Base-by-base conservation (phyloP, 2,797 vertebrate species). In the Acanthis flammea region DNA sequence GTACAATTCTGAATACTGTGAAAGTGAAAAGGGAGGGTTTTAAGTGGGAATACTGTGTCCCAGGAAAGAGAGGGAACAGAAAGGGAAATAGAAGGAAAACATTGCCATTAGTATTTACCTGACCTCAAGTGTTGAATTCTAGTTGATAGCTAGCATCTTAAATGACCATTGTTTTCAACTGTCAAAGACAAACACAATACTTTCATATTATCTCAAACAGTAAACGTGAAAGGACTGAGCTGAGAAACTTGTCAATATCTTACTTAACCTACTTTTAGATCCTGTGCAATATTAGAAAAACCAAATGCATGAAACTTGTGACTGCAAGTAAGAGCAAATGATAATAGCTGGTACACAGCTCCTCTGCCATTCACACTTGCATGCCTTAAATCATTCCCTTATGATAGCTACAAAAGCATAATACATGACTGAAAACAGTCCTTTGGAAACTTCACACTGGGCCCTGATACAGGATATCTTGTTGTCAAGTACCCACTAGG, bases 41-140 rank as follows among this genome's bases (percentile, higher is more conserved):
- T 28, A 53, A 57, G 45, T 24, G 12, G 27, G 7, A 79, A 19
- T 25, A 61, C 4, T 0, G 1, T 15, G n/a, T 4, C 39, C 10
- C 21, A 35, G 16, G 27, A 42, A 42, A 91, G 7, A 41, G 14
- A 54, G 14, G 8, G 4, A 73, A 5, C 10, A 81, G 61, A 88
- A 89, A 76, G 10, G 17, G 14, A 67, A 92, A 8, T 4, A 9
- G 31, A 66, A 73, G 6, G 10, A 82, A 82, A 63, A 44, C 1
- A 1, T 53, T 19, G 3, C 8, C 30, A 11, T 16, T 16, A 17
- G 5, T 51, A 48, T 68, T 55, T 50, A 33, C 14, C 10, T 73
- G 47, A 7, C 9, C 45, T 9, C 4, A 30, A 30, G 9, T 28
- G 19, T 7, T 88, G 54, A 63, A 75, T 55, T 75, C 27, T 47